Percentiles rank a stretch among this genome's conserved stretches.
Evolutionary conservation across 1,140 invertebrate genomes (phyloP).

Genomic region (Phocides pigmalion): DNA sequence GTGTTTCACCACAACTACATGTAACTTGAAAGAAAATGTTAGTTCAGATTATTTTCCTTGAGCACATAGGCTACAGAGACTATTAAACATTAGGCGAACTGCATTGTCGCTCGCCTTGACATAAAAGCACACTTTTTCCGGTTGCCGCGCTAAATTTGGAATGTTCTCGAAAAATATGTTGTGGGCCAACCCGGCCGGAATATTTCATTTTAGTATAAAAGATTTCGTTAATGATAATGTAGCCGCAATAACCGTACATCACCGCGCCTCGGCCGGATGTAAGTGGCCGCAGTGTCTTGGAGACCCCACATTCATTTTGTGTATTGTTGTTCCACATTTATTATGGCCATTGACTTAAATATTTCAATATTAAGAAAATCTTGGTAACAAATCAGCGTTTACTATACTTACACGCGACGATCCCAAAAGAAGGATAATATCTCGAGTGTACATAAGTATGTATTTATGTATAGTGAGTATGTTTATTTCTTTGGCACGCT

Average conservation of each 20-base stretch:
- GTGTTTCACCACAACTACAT: no score
- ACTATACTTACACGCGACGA: no score
- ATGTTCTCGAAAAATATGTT: constrained; percentile 15
- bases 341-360: not conserved
- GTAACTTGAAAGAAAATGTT: not conserved
- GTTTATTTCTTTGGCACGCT: no score
- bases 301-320: constrained; percentile 8
- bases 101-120: not conserved
- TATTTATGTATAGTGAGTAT: no score
- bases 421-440: no score
- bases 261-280: constrained; percentile 8
- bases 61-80: not conserved
- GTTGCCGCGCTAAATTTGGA: constrained; percentile 16
- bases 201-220: constrained; percentile 34
- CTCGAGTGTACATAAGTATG: no score
- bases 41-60: not conserved
- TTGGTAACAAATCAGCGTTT: not conserved
- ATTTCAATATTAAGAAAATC: not conserved
- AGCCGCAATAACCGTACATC: constrained; percentile 27
- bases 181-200: constrained; percentile 4
- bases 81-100: not conserved
- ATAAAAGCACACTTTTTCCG: constrained; percentile 8
- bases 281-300: constrained; percentile 5
- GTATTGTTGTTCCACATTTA: constrained; percentile 23
- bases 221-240: constrained; percentile 36